These are phyloP conservation scores for Panagrolaimus sp. DNA, from an alignment of 1,140 invertebrate species.

Conservation along the genomic window DNA sequence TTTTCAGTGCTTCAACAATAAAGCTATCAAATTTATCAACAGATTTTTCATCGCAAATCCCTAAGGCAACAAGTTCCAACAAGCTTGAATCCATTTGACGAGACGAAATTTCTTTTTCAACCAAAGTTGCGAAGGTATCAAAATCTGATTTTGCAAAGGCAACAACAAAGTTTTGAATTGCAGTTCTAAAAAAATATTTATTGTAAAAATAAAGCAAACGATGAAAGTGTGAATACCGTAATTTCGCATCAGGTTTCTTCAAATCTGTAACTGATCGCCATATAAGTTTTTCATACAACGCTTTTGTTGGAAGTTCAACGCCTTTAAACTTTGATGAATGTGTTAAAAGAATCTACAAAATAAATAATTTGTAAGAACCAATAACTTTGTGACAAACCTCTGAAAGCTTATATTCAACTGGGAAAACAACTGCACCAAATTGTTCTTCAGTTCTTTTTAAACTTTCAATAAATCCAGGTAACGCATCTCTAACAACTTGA, in stretches of 20 bases:
- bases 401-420: not conserved
- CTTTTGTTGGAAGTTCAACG: no score
- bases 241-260: not conserved
- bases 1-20: not conserved
- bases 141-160: conserved; percentile 4
- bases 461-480: conserved; percentile 9
- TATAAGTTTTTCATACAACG: not conserved
- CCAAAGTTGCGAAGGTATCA: not conserved
- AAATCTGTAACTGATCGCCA: conserved; percentile 12
- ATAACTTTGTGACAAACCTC: not conserved
- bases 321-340: no score
- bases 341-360: not conserved
- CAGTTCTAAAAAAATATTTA: not conserved
- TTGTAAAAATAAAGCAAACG: not conserved
- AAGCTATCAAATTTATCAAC: not conserved
- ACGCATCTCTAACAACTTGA: not conserved
- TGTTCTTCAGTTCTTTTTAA: conserved; percentile 5
- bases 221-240: not conserved
- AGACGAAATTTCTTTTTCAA: not conserved
- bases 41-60: not conserved
- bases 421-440: not conserved
- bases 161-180: not conserved
- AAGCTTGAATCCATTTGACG: not conserved
- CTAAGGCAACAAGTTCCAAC: not conserved
- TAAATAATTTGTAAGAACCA: not conserved